phyloP scores from a whole-genome alignment of 2,888 invertebrate species.

The Ethmia dodecea region DNA sequence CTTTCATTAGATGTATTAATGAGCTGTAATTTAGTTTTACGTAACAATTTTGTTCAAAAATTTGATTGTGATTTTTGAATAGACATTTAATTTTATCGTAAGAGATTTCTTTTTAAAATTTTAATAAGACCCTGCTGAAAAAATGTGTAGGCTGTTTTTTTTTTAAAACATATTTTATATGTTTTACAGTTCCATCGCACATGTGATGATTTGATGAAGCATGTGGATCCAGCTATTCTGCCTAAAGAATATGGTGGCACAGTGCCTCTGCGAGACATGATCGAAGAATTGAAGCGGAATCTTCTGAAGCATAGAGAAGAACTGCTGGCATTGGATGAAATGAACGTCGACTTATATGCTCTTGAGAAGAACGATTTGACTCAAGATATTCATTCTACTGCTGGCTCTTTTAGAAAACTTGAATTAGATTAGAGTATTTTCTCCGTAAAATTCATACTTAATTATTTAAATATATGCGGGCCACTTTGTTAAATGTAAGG shows the following conservation, averaged over 20 bases:
- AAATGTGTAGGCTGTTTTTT: too few relatives aligned
- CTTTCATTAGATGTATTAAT: too few relatives aligned
- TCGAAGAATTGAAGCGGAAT: constrained; percentile 83
- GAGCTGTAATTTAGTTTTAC: too few relatives aligned
- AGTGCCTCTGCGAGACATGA: constrained; percentile 88
- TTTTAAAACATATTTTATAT: constrained; percentile 14
- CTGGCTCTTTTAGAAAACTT: constrained; percentile 90
- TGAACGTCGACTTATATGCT: constrained; percentile 83
- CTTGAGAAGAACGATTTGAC: constrained; percentile 79
- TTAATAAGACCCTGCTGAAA: too few relatives aligned
- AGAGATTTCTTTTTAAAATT: too few relatives aligned
- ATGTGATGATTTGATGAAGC: constrained; percentile 83
- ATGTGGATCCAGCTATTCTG: constrained; percentile 85
- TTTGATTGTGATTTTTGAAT: too few relatives aligned
- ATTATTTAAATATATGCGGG: too few relatives aligned
- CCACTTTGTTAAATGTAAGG: too few relatives aligned
- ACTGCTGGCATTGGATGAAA: constrained; percentile 84
- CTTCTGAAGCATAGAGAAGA: constrained; percentile 80
- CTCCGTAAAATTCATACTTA: too few relatives aligned
- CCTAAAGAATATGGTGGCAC: constrained; percentile 94
- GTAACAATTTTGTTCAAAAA: too few relatives aligned
- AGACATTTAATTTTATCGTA: too few relatives aligned
- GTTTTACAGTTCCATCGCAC: constrained; percentile 83
- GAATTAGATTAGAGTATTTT: constrained; percentile 85
- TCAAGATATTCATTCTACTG: constrained; percentile 85